Percentiles rank a stretch among this genome's conserved stretches.
phyloP scores from a whole-genome alignment of 1,140 invertebrate genomes.

The Drosophila nasuta region DNA sequence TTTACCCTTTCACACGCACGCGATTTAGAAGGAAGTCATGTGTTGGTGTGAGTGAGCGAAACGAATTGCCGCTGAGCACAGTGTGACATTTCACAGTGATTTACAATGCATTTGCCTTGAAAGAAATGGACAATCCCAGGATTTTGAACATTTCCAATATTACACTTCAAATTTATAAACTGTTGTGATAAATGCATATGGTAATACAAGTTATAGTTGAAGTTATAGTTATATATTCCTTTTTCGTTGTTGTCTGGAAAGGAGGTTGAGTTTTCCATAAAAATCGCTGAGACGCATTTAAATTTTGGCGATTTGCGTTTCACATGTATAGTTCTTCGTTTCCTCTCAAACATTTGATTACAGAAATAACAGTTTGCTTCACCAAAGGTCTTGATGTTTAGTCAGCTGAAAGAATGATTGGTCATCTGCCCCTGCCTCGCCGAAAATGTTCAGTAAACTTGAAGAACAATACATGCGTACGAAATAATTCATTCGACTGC shows the following conservation, averaged over 20 bases:
- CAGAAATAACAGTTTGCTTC: background rate
- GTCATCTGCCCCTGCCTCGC: background rate
- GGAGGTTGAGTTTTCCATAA: too few species aligned
- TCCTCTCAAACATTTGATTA: background rate
- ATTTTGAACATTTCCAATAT: too few species aligned
- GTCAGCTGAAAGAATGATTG: background rate
- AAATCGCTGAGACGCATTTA: background rate
- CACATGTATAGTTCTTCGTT: background rate
- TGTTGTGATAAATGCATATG: too few species aligned
- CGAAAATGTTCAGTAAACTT: background rate
- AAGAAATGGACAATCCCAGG: background rate
- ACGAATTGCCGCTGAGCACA: conserved; percentile 6
- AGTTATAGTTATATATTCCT: too few species aligned
- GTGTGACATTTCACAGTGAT: conserved; percentile 21
- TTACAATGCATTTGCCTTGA: background rate
- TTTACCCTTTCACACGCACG: conserved; percentile 55
- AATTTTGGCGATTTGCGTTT: background rate
- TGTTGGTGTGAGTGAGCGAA: conserved; percentile 20
- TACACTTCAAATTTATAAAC: too few species aligned
- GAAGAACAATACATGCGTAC: background rate
- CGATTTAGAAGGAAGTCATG: conserved; percentile 39
- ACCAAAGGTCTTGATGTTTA: background rate
- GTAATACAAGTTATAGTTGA: too few species aligned
- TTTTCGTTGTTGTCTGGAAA: too few species aligned
- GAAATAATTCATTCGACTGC: background rate